Conservation (phyloP, 1,140 invertebrate species). For the Ips nitidus region DNA sequence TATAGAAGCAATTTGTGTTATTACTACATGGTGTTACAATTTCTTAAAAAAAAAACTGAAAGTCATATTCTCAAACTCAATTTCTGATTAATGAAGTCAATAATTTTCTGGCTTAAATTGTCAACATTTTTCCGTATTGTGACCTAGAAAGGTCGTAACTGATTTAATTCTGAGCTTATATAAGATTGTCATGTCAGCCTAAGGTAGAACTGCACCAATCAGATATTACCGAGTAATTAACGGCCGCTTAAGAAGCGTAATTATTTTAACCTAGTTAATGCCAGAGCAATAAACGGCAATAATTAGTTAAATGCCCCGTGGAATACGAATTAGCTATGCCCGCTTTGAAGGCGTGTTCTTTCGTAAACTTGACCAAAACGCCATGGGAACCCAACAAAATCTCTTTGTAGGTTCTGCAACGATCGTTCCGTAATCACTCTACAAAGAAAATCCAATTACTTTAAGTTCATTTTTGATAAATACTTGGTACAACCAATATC, state of each 20-base stretch:
- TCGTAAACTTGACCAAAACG: conserved; percentile 26
- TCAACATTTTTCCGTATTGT: too few relatives aligned
- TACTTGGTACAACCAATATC: neutral
- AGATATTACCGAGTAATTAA: too few relatives aligned
- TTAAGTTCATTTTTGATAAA: neutral
- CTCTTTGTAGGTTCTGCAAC: conserved; percentile 5
- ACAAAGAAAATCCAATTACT: neutral
- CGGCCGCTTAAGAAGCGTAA: neutral
- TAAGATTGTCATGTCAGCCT: too few relatives aligned
- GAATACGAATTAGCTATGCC: conserved; percentile 15
- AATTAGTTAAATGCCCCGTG: conserved; percentile 18
- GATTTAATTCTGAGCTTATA: too few relatives aligned
- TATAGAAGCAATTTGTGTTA: too few relatives aligned
- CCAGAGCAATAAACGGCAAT: neutral
- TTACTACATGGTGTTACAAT: too few relatives aligned
- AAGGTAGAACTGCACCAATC: neutral
- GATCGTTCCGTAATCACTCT: conserved; percentile 2
- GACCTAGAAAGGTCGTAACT: too few relatives aligned
- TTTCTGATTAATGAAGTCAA: too few relatives aligned
- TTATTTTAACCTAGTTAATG: conserved; percentile 4
- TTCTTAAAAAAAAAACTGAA: too few relatives aligned
- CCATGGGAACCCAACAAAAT: conserved; percentile 9
- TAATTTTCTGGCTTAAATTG: too few relatives aligned
- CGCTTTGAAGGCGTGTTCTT: conserved; percentile 16
- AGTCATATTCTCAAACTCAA: too few relatives aligned